Conservation (phyloP, 2,888 invertebrate genomes). For the Drosophila siamana region DNA sequence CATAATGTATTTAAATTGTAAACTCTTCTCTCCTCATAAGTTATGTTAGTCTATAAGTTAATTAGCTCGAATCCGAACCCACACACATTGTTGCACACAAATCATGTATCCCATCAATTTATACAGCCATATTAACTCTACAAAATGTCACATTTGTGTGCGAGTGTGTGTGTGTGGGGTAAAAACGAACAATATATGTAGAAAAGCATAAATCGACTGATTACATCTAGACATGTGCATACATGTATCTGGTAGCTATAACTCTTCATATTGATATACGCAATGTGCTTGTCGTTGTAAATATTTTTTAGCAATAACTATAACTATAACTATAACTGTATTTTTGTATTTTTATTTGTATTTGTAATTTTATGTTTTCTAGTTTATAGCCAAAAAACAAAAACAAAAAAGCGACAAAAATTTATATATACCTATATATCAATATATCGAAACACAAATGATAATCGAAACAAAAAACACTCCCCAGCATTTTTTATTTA, state of each 20-base stretch:
- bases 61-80: constrained; percentile 45
- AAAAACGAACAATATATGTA: constrained; percentile 30
- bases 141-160: constrained; percentile 58
- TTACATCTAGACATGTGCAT: constrained; percentile 70
- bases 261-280: constrained; percentile 53
- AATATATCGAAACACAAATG: constrained; percentile 55
- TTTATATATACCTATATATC: constrained; percentile 28
- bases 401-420: constrained; percentile 39
- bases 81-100: too few species aligned
- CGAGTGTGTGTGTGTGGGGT: constrained; percentile 31
- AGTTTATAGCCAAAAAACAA: constrained; percentile 71
- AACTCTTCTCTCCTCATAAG: constrained; percentile 77
- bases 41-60: constrained; percentile 64
- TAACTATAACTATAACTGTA: constrained; percentile 16
- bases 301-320: too few species aligned
- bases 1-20: constrained; percentile 41
- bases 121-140: constrained; percentile 77
- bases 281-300: constrained; percentile 62
- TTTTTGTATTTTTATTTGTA: constrained; percentile 44
- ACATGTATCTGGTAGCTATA: constrained; percentile 56
- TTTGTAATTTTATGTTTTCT: constrained; percentile 73
- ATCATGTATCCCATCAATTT: constrained; percentile 6
- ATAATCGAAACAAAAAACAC: constrained; percentile 51
- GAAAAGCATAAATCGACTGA: constrained; percentile 71
- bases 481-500: constrained; percentile 38